These are phyloP conservation scores for Formicarius rufipectus DNA, from an alignment of 2,113 vertebrate species.

Conservation along the genomic window DNA sequence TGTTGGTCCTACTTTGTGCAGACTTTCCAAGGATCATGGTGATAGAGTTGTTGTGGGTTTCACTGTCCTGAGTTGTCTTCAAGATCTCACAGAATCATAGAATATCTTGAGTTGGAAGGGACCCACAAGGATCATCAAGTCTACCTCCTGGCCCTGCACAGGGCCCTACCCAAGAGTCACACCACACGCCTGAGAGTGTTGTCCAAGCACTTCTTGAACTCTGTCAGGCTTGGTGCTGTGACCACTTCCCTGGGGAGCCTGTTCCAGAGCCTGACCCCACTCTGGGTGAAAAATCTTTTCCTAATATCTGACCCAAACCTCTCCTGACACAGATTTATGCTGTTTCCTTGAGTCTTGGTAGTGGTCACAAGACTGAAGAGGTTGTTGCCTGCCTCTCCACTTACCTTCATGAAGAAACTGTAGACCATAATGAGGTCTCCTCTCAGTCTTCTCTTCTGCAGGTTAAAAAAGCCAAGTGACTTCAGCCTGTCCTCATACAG, in stretches of 20 bases:
- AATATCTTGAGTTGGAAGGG: background rate
- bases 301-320: background rate
- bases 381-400: background rate
- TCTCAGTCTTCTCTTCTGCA: background rate
- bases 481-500: accelerated
- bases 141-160: background rate
- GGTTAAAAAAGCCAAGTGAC: background rate
- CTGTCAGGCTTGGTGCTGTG: background rate
- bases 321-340: background rate
- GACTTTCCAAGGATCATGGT: background rate
- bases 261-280: accelerated
- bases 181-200: accelerated
- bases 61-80: background rate
- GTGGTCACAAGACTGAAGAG: background rate
- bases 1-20: background rate
- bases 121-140: accelerated
- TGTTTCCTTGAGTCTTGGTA: accelerated
- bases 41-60: background rate
- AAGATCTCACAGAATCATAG: background rate
- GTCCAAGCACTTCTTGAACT: background rate
- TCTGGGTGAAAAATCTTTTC: background rate
- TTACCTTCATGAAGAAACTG: accelerated
- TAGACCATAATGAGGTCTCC: accelerated
- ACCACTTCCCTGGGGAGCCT: background rate
- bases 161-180: background rate